Evolutionary conservation across 2,888 invertebrate genomes (phyloP), one percentile per base, ranked within the genome.

Genomic region (Maniola hyperantus): DNA sequence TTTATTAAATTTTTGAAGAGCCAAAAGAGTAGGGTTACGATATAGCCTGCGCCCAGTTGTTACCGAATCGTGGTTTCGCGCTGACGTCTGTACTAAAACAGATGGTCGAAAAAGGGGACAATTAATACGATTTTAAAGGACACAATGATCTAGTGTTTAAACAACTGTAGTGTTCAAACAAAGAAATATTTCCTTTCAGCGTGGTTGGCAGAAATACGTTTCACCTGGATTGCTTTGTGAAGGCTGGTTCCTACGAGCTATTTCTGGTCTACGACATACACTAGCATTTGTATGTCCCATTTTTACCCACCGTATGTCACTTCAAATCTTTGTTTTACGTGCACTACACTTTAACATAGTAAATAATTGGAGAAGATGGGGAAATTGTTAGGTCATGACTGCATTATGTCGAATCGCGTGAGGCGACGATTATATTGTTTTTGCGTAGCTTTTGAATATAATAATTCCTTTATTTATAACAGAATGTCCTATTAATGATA

Each of bases 11-110:
- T 74, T 79, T 74, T 79, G 75, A 79, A 79, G 79, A 83, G 82
- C 78, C 83, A 81, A 81, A 82, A 82, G 77, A 82, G 77, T 75
- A 74, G 69, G 76, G 75, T 74, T 77, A 77, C 77, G 76, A 73
- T 75, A 74, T 77, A 79, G 79, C 82, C 83, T 81, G 88, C 85
- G 87, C 87, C 84, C 89, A 90, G 91, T 91, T 82, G 84, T 79
- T 77, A 74, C 75, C 73, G 80, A 79, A 82, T 72, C 87, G 85
- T 85, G 89, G 79, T 62, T 67, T 73, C 81, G 89, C 80, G 81
- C 74, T 80, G 88, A 91, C 91, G 91, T 89, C 84, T 79, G 71
- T 61, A 69, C 55, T 55, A 74, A 77, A 77, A 74, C 65, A 76
- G 85, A 82, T 80, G 76, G 70, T 65, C 73, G 76, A 77, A 66